Conservation (phyloP, 2,888 invertebrate genomes). For the Patella caerulea region DNA sequence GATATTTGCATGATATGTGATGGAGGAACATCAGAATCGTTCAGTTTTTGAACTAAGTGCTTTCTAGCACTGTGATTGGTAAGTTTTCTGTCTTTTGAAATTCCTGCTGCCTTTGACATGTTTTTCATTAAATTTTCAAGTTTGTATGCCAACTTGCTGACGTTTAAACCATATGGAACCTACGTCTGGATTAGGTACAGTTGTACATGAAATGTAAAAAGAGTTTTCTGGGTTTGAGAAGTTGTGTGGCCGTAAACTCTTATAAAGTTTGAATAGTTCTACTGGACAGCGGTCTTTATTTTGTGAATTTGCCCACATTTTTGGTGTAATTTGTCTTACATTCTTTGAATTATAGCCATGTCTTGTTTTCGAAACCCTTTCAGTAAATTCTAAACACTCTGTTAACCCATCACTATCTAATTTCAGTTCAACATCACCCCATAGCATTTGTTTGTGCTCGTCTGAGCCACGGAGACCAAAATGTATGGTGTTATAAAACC, state of each 20-base stretch:
- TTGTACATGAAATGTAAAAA: no score
- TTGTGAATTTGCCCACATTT: not conserved
- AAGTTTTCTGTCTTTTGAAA: not conserved
- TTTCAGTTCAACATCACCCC: slow-evolving; percentile 28
- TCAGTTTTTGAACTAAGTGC: slow-evolving; percentile 15
- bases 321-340: slow-evolving; percentile 15
- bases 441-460: slow-evolving; percentile 34
- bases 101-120: not conserved
- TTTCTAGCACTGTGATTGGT: slow-evolving; percentile 15
- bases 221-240: no score
- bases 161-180: no score
- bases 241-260: no score
- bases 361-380: slow-evolving; percentile 13
- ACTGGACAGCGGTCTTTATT: not conserved
- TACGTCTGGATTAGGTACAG: no score
- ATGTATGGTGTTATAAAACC: slow-evolving; percentile 31
- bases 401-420: slow-evolving; percentile 15
- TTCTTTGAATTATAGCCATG: slow-evolving; percentile 3
- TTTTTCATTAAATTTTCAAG: slow-evolving; percentile 7
- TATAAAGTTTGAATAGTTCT: no score
- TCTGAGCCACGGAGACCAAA: slow-evolving; percentile 26
- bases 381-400: slow-evolving; percentile 17
- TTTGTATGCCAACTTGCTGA: not conserved
- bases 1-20: no score
- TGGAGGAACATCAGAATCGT: no score